A percentile compares a stretch with the other conserved stretches of the same genome.
Evolutionary conservation across 2,888 invertebrate species (phyloP).

Genomic region (Patella caerulea): DNA sequence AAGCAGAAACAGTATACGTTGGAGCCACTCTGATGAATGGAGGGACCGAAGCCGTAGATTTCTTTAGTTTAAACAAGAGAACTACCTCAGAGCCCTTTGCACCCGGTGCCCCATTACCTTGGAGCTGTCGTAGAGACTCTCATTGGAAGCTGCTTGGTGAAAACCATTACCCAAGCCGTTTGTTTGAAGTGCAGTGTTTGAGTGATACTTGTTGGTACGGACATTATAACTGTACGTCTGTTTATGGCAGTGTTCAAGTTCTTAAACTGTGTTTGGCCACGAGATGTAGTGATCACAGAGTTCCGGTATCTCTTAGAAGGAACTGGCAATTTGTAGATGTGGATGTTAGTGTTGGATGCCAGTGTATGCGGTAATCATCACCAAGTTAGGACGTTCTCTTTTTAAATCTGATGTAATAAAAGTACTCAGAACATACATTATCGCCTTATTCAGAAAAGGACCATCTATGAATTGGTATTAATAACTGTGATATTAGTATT

Average conservation of each 20-base stretch:
- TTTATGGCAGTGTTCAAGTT: constrained; percentile 25
- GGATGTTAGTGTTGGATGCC: constrained; percentile 30
- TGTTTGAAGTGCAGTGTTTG: constrained; percentile 28
- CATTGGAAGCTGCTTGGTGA: constrained; percentile 27
- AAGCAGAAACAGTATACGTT: no score
- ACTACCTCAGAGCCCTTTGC: constrained; percentile 2
- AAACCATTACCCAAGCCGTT: constrained; percentile 24
- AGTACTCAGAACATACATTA: no score
- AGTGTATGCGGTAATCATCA: constrained; percentile 22
- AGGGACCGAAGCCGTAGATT: background rate
- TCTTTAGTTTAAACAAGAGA: background rate
- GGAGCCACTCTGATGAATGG: background rate
- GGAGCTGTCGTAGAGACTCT: constrained; percentile 26
- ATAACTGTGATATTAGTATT: no score
- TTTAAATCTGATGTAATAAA: no score
- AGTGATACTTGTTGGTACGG: constrained; percentile 26
- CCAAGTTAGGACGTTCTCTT: no score
- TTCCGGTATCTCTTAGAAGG: constrained; percentile 20
- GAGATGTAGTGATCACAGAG: constrained; percentile 27
- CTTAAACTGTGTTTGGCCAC: constrained; percentile 21
- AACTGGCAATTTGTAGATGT: constrained; percentile 26
- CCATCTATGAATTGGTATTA: no score
- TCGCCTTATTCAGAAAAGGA: no score
- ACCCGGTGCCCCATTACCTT: constrained; percentile 22
- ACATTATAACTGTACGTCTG: constrained; percentile 34